Conservation (phyloP, 2,888 invertebrate species). For the Bruchidius siliquastri region DNA sequence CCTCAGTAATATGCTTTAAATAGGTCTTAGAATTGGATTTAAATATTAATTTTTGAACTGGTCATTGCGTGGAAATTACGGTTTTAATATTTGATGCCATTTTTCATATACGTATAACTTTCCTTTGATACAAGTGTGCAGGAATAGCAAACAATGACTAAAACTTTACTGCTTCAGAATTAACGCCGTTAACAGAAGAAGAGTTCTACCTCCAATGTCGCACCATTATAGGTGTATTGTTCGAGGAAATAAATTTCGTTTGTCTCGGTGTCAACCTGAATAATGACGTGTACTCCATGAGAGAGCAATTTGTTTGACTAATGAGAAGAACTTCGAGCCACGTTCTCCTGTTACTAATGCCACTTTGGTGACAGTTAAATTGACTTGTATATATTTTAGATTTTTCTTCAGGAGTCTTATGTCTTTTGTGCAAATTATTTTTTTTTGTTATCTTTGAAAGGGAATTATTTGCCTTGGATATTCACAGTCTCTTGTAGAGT, state of each 20-base stretch:
- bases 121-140: too few relatives aligned
- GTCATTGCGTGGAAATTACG: too few relatives aligned
- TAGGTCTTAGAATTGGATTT: too few relatives aligned
- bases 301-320: background rate
- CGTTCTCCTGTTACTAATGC: background rate
- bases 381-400: background rate
- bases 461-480: too few relatives aligned
- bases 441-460: too few relatives aligned
- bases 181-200: background rate
- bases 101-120: too few relatives aligned
- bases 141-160: background rate
- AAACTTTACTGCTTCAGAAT: background rate
- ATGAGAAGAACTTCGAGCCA: background rate
- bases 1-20: too few relatives aligned
- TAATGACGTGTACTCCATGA: background rate
- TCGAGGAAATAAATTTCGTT: background rate
- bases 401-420: background rate
- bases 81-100: too few relatives aligned
- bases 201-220: background rate
- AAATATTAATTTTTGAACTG: too few relatives aligned
- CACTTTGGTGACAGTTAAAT: background rate
- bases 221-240: background rate
- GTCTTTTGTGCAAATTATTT: too few relatives aligned
- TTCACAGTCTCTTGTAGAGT: too few relatives aligned
- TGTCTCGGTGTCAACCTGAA: background rate